Conservation (phyloP, 2,888 invertebrate species). For the Lepidochrysops patricia region DNA sequence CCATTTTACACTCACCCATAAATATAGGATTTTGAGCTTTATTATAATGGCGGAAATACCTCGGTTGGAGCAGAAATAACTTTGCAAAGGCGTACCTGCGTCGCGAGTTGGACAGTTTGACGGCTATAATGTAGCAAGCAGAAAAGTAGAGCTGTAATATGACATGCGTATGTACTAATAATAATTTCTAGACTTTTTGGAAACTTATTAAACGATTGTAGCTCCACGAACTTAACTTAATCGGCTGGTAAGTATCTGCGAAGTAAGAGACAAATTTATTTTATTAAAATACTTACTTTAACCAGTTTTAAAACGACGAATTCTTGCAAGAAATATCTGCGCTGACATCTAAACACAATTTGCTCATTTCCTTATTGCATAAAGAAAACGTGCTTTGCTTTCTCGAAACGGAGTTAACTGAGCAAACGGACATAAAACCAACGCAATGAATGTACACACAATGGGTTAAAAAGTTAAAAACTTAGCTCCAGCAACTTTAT, state of each 20-base stretch:
- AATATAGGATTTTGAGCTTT: constrained; percentile 20
- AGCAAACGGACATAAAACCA: constrained; percentile 6
- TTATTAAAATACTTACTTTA: not conserved
- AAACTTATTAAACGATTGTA: not conserved
- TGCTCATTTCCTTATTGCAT: constrained; percentile 5
- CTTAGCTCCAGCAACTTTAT: constrained; percentile 6
- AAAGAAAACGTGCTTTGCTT: constrained; percentile 6
- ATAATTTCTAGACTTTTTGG: constrained; percentile 4
- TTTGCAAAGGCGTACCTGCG: constrained; percentile 36
- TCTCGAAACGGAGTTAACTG: not conserved
- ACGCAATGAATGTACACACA: constrained; percentile 4
- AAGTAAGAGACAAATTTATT: too few relatives aligned
- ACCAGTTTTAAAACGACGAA: too few relatives aligned
- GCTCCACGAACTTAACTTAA: too few relatives aligned
- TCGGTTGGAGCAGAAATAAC: constrained; percentile 3
- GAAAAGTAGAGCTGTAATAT: constrained; percentile 20
- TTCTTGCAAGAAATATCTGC: not conserved
- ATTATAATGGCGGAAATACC: constrained; percentile 18
- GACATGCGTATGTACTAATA: constrained; percentile 20
- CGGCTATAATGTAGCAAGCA: constrained; percentile 30
- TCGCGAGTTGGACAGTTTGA: constrained; percentile 62
- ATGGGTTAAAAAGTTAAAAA: constrained; percentile 11
- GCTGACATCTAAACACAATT: not conserved
- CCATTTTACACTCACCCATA: constrained; percentile 17
- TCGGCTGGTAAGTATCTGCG: too few relatives aligned